These are phyloP conservation scores for Gavialis gangeticus DNA, from an alignment of 2,113 vertebrate genomes.

Conservation along the genomic window DNA sequence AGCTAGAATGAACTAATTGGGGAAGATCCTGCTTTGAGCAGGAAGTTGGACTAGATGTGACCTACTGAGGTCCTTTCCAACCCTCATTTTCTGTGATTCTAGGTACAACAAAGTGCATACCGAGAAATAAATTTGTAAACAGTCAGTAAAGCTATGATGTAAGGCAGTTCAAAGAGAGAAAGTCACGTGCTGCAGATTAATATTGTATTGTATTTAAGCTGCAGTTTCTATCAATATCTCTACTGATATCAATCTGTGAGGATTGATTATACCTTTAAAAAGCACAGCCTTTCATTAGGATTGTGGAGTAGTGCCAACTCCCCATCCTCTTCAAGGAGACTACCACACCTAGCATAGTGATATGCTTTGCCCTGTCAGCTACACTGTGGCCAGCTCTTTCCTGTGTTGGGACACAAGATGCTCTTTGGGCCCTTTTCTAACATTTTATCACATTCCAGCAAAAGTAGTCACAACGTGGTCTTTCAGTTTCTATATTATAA, in stretches of 20 bases:
- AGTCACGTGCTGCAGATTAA: not conserved
- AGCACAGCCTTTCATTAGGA: rapidly evolving
- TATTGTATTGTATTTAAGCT: not conserved
- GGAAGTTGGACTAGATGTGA: no score
- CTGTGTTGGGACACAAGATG: not conserved
- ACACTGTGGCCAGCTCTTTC: not conserved
- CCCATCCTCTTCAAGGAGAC: not conserved
- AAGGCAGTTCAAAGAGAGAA: not conserved
- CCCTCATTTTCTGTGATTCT: no score
- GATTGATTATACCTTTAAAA: not conserved
- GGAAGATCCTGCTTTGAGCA: no score
- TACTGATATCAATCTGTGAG: not conserved
- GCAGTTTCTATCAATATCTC: not conserved
- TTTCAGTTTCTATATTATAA: no score
- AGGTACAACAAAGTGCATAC: no score
- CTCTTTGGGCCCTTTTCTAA: no score
- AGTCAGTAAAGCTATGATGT: rapidly evolving
- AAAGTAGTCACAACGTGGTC: not conserved
- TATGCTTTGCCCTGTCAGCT: not conserved
- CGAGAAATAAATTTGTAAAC: not conserved
- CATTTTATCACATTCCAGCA: not conserved
- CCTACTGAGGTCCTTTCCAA: no score
- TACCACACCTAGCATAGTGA: not conserved
- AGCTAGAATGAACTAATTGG: no score
- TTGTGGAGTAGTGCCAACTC: not conserved